Percentiles rank a stretch among this genome's conserved stretches.
phyloP scores from a whole-genome alignment of 2,888 invertebrate genomes.

The Eupithecia pulchellata region DNA sequence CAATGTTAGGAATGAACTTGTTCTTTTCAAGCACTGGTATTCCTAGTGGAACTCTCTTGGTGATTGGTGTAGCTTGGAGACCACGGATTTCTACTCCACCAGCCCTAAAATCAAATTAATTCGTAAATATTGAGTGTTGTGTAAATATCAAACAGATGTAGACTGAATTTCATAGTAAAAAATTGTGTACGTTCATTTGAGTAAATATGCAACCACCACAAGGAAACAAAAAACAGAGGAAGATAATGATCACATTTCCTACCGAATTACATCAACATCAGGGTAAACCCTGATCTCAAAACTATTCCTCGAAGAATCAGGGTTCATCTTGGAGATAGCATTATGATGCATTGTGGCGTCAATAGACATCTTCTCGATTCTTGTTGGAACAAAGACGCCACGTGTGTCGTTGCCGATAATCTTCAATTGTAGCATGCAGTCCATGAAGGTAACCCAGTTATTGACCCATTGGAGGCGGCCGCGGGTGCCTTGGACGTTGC shows the following conservation, averaged over 20 bases:
- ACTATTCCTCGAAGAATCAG: slow-evolving; percentile 72
- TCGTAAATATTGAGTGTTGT: no score
- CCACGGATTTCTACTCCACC: slow-evolving; percentile 93
- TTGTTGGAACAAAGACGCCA: slow-evolving; percentile 90
- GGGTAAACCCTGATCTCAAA: slow-evolving; percentile 79
- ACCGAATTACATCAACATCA: slow-evolving; percentile 82
- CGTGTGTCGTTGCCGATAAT: slow-evolving; percentile 89
- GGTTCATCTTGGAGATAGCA: slow-evolving; percentile 77
- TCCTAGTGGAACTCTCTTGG: slow-evolving; percentile 87
- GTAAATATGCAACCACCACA: neutral
- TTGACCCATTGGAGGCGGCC: slow-evolving; percentile 88
- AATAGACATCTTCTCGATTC: slow-evolving; percentile 89
- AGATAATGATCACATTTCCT: slow-evolving; percentile 27
- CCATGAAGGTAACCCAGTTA: slow-evolving; percentile 95
- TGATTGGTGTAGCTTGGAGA: slow-evolving; percentile 90
- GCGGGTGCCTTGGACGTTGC: slow-evolving; percentile 80
- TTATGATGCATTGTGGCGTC: slow-evolving; percentile 87
- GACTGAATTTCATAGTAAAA: no score
- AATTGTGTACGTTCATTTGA: no score
- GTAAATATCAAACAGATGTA: no score
- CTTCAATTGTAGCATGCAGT: slow-evolving; percentile 94
- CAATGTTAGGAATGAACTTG: slow-evolving; percentile 88
- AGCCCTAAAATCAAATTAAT: slow-evolving; percentile 68
- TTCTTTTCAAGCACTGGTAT: slow-evolving; percentile 92
- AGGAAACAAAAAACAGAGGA: neutral